A percentile compares a stretch with the other conserved stretches of the same genome.
phyloP scores from a whole-genome alignment of 2,797 vertebrate species.

The Austrolebias charrua region DNA sequence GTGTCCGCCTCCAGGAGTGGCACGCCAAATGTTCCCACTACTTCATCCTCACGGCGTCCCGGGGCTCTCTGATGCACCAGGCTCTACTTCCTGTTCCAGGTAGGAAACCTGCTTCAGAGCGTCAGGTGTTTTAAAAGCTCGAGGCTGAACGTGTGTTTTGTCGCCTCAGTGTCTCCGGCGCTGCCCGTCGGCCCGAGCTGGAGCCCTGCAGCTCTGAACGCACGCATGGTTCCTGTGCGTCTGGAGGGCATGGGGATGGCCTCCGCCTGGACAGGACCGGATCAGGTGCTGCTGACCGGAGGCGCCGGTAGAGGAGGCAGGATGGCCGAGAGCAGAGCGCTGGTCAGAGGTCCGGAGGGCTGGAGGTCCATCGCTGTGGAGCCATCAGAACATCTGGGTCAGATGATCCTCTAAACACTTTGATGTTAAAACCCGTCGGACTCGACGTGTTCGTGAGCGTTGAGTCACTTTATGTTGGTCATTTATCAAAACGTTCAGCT shows the following conservation, averaged over 20 bases:
- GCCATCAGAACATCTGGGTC: constrained; percentile 62
- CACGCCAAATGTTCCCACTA: constrained; percentile 95
- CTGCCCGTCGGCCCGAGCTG: constrained; percentile 2
- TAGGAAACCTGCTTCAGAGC: constrained; percentile 35
- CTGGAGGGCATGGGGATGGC: constrained; percentile 75
- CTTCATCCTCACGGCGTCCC: constrained; percentile 88
- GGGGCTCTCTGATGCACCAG: constrained; percentile 68
- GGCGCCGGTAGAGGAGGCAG: constrained; percentile 82
- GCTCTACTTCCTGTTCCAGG: constrained; percentile 68
- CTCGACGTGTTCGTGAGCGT: no score
- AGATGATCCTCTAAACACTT: constrained; percentile 2
- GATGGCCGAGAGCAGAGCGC: constrained; percentile 51
- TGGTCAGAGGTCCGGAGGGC: constrained; percentile 53
- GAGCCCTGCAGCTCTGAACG: constrained; percentile 32
- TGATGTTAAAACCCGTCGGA: background rate
- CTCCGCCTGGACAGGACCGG: constrained; percentile 47
- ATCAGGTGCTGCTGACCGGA: constrained; percentile 82
- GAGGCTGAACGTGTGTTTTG: background rate
- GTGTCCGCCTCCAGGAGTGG: constrained; percentile 82
- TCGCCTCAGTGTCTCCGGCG: constrained; percentile 29
- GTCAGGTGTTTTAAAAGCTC: background rate
- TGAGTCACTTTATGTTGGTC: no score
- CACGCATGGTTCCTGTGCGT: constrained; percentile 17
- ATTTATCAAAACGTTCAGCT: no score
- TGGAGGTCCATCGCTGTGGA: constrained; percentile 66